Conservation (phyloP, 1,140 invertebrate species). For the Drosophila auraria region DNA sequence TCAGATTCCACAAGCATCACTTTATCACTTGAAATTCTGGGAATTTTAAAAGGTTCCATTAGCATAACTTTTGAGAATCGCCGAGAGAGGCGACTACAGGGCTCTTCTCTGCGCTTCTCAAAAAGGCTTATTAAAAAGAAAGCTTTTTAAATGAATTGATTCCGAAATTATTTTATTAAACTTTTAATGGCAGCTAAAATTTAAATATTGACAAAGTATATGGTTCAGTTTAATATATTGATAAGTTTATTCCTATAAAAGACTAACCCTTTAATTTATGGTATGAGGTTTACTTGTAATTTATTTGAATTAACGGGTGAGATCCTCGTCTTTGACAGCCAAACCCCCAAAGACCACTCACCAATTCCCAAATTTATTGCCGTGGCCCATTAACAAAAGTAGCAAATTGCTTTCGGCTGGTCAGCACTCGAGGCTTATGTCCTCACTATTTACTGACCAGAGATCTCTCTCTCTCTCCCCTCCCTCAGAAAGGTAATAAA, state of each 20-base stretch:
- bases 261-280: background rate
- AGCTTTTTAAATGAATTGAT: background rate
- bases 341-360: slow-evolving; percentile 5
- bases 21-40: background rate
- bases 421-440: slow-evolving; percentile 65
- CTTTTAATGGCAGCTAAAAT: too few species aligned
- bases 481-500: slow-evolving; percentile 68
- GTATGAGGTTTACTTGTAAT: slow-evolving; percentile 36
- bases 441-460: slow-evolving; percentile 65
- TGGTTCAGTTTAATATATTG: too few species aligned
- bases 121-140: background rate
- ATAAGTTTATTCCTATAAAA: too few species aligned
- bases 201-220: too few species aligned
- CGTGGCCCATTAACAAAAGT: slow-evolving; percentile 56
- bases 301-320: slow-evolving; percentile 68
- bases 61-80: background rate
- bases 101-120: background rate
- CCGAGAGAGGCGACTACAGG: background rate
- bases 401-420: slow-evolving; percentile 67
- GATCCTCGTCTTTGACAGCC: slow-evolving; percentile 56
- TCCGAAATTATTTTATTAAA: too few species aligned
- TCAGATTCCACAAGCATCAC: slow-evolving; percentile 15
- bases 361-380: slow-evolving; percentile 68
- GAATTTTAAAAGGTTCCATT: background rate
- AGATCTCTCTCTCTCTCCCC: background rate